Conservation (phyloP, 2,888 invertebrate genomes). For the Lypha dubia region DNA sequence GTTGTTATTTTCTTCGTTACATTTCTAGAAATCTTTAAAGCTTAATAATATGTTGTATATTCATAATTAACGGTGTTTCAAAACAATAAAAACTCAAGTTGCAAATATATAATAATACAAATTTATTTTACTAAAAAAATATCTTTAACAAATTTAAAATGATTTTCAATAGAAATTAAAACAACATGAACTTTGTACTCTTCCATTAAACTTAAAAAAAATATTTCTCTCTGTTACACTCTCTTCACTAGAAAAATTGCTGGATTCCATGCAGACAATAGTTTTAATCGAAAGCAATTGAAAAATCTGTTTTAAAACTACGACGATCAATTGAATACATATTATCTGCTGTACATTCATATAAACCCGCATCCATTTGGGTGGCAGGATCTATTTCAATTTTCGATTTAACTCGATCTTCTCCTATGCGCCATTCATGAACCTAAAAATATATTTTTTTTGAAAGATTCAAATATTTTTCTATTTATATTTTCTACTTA, state of each 20-base stretch:
- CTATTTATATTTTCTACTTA: conserved; percentile 84
- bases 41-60: too few species aligned
- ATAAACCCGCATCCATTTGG: conserved; percentile 97
- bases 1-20: too few species aligned
- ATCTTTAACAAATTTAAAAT: conserved; percentile 32
- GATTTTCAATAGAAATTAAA: conserved; percentile 26
- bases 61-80: too few species aligned
- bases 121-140: conserved; percentile 15
- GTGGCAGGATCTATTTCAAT: conserved; percentile 97
- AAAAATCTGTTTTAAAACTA: conserved; percentile 96
- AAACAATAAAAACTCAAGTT: neutral
- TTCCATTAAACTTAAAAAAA: conserved; percentile 23
- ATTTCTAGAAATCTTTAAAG: too few species aligned
- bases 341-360: conserved; percentile 96
- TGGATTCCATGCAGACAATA: neutral
- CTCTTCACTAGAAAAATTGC: neutral
- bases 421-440: conserved; percentile 94
- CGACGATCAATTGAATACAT: conserved; percentile 96
- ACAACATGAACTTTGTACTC: conserved; percentile 54
- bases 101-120: neutral
- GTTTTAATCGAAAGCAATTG: conserved; percentile 91
- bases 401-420: conserved; percentile 94
- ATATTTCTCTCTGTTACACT: conserved; percentile 11
- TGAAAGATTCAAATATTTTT: too few species aligned
- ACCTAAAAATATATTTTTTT: conserved; percentile 84